phyloP scores from a whole-genome alignment of 2,888 invertebrate genomes.

The Thereva nobilitata region DNA sequence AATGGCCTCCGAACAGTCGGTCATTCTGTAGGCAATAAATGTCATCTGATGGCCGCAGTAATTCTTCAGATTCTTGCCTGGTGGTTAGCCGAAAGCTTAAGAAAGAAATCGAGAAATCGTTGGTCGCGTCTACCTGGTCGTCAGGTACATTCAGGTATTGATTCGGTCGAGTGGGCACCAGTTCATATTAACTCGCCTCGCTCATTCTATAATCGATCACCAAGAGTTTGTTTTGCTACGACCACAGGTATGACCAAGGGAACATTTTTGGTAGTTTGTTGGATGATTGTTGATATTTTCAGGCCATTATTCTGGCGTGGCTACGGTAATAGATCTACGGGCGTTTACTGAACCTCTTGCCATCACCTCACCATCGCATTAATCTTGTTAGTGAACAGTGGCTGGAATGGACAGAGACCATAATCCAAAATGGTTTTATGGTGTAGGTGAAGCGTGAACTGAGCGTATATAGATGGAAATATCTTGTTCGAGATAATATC shows the following conservation, averaged over 20 bases:
- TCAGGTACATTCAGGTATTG: not conserved
- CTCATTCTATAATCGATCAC: slow-evolving; percentile 30
- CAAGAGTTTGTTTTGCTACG: slow-evolving; percentile 21
- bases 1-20: slow-evolving; percentile 33
- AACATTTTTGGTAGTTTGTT: slow-evolving; percentile 17
- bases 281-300: slow-evolving; percentile 7
- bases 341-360: slow-evolving; percentile 32
- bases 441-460: no score
- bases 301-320: slow-evolving; percentile 6
- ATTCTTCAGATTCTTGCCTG: slow-evolving; percentile 16
- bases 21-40: slow-evolving; percentile 31
- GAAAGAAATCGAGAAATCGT: no score
- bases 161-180: slow-evolving; percentile 19
- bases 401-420: no score
- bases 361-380: slow-evolving; percentile 1
- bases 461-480: no score
- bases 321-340: slow-evolving; percentile 21
- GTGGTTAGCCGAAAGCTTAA: slow-evolving; percentile 12
- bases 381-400: no score
- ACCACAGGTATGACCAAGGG: not conserved
- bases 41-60: slow-evolving; percentile 26
- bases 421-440: no score
- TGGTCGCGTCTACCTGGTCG: not conserved
- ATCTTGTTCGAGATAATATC: no score
- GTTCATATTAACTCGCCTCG: not conserved